Conservation (phyloP, 2,888 invertebrate genomes). For the Tetragnatha montana region DNA sequence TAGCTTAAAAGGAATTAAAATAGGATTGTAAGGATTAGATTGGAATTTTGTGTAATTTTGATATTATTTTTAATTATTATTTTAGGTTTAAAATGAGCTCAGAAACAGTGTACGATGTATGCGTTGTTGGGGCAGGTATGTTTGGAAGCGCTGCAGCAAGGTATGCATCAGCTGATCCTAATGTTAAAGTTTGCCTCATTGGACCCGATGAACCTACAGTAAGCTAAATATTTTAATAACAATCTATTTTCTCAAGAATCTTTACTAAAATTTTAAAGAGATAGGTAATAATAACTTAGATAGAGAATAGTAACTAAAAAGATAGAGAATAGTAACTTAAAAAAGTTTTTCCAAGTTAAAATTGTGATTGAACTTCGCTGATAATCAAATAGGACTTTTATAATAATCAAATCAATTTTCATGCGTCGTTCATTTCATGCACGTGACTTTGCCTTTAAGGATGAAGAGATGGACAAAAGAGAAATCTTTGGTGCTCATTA, state of each 20-base stretch:
- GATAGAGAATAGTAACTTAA: no score
- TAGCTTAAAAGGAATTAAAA: no score
- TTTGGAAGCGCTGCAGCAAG: slow-evolving; percentile 57
- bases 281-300: no score
- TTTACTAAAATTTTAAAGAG: no score
- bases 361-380: no score
- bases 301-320: not conserved
- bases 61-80: no score
- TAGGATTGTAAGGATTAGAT: no score
- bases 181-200: slow-evolving; percentile 42
- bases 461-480: not conserved
- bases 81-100: slow-evolving; percentile 1
- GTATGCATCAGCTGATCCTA: slow-evolving; percentile 42
- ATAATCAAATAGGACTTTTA: no score
- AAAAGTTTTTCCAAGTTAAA: no score
- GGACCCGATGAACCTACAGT: slow-evolving; percentile 60
- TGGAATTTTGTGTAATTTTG: no score
- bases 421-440: no score
- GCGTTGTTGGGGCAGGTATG: slow-evolving; percentile 64
- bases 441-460: not conserved
- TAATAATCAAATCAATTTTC: no score
- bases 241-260: not conserved
- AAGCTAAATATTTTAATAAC: not conserved
- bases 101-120: slow-evolving; percentile 33
- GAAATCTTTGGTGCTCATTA: slow-evolving; percentile 61